These are phyloP conservation scores for Bryconaethiops microstoma DNA, from an alignment of 2,797 vertebrate genomes.

Conservation along the genomic window DNA sequence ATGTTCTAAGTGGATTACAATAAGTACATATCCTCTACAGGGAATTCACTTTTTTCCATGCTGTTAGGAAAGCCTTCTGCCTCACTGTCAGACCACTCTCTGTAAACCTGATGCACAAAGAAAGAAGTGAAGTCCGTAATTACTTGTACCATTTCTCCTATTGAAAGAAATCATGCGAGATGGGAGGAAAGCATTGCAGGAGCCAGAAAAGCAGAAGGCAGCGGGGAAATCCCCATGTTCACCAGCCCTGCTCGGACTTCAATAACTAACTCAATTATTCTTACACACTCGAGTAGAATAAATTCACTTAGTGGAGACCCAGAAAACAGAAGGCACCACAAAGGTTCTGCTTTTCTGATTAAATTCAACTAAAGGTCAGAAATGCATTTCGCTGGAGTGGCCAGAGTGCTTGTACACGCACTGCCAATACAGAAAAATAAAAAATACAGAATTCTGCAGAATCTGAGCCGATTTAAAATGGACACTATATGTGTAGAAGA, in stretches of 20 bases:
- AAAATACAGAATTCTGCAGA: neutral
- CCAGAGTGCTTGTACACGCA: neutral
- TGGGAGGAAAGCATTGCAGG: constrained; percentile 55
- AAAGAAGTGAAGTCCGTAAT: too few relatives aligned
- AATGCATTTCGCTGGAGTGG: constrained; percentile 9
- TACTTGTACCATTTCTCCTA: neutral
- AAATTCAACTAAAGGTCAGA: neutral
- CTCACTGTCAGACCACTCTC: too few relatives aligned
- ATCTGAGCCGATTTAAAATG: too few relatives aligned
- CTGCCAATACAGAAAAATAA: neutral
- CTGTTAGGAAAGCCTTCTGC: too few relatives aligned
- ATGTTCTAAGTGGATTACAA: too few relatives aligned
- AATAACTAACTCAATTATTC: constrained; percentile 72
- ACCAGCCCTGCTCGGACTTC: constrained; percentile 62
- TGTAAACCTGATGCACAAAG: too few relatives aligned
- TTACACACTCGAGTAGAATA: constrained; percentile 64
- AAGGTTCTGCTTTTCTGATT: neutral
- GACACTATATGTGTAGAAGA: too few relatives aligned
- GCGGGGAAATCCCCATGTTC: constrained; percentile 57
- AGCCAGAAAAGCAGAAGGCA: constrained; percentile 56
- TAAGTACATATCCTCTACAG: too few relatives aligned
- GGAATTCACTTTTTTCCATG: too few relatives aligned
- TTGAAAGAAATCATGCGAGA: constrained; percentile 57
- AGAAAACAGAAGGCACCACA: neutral
- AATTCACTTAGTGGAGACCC: neutral